Percentiles rank a stretch among this genome's conserved stretches.
These are phyloP conservation scores for Trachemys scripta DNA, from an alignment of 2,113 vertebrate genomes.

Conservation along the genomic window DNA sequence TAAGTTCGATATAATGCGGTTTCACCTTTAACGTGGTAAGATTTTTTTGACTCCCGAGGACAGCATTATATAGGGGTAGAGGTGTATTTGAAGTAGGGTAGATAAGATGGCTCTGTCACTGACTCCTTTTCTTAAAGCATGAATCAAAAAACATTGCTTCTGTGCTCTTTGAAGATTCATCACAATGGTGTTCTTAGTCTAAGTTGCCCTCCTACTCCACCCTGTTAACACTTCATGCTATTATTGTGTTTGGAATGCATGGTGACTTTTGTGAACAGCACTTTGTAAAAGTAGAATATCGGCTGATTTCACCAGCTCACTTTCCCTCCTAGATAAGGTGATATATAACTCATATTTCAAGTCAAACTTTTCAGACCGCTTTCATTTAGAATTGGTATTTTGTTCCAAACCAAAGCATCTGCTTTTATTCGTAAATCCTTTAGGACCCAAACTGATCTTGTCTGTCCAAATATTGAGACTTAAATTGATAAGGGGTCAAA, in stretches of 20 bases:
- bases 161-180: neutral
- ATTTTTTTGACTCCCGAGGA: too few relatives aligned
- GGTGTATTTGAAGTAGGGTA: neutral
- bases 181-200: neutral
- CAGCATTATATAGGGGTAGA: too few relatives aligned
- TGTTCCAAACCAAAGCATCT: neutral
- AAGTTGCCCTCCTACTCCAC: neutral
- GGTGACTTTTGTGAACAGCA: neutral
- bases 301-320: neutral
- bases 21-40: too few relatives aligned
- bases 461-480: neutral
- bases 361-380: neutral
- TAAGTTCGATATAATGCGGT: too few relatives aligned
- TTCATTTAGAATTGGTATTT: neutral
- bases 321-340: rapidly evolving
- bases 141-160: neutral
- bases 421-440: neutral
- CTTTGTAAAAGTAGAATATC: neutral
- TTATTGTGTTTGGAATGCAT: neutral
- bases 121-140: neutral
- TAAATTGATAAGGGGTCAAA: neutral
- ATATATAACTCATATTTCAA: neutral
- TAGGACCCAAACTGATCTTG: neutral
- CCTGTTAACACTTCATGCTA: neutral
- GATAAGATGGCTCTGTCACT: neutral